phyloP scores from a whole-genome alignment of 2,113 vertebrate genomes.

The Equus quagga region DNA sequence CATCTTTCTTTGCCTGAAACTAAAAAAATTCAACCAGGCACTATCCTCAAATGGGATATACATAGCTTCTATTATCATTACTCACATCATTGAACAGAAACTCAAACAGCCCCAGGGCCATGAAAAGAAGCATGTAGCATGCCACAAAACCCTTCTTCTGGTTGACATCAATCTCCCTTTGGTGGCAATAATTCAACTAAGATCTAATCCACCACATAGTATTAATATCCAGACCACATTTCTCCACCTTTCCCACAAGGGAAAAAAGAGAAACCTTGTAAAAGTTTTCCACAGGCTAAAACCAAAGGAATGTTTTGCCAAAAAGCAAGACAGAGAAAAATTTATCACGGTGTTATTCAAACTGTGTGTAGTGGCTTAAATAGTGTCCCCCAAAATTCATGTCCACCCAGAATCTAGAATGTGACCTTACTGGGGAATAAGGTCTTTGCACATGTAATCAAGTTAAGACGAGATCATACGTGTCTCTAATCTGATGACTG shows the following conservation, averaged over 20 bases:
- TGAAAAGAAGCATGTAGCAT: background rate
- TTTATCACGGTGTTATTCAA: background rate
- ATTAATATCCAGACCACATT: slow-evolving; percentile 23
- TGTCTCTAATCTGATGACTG: background rate
- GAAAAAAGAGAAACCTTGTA: slow-evolving; percentile 22
- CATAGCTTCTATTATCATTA: background rate
- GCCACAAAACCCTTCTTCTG: background rate
- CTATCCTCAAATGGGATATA: background rate
- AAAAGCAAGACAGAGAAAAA: slow-evolving; percentile 23
- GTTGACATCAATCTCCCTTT: background rate
- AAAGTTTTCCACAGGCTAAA: slow-evolving; percentile 1
- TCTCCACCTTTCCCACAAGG: slow-evolving; percentile 4
- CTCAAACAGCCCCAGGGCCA: background rate
- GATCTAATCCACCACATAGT: background rate
- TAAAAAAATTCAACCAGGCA: background rate
- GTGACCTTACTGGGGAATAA: background rate
- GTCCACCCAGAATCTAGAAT: background rate
- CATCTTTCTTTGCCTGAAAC: background rate
- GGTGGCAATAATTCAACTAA: background rate
- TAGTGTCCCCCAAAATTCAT: background rate
- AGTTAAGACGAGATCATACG: background rate
- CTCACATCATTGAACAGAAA: background rate
- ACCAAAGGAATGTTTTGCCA: background rate
- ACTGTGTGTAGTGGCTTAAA: background rate
- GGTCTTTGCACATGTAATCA: background rate